Percentiles rank a stretch among this genome's conserved stretches.
phyloP scores from a whole-genome alignment of 2,797 vertebrate genomes.

The Myotis findleyi region DNA sequence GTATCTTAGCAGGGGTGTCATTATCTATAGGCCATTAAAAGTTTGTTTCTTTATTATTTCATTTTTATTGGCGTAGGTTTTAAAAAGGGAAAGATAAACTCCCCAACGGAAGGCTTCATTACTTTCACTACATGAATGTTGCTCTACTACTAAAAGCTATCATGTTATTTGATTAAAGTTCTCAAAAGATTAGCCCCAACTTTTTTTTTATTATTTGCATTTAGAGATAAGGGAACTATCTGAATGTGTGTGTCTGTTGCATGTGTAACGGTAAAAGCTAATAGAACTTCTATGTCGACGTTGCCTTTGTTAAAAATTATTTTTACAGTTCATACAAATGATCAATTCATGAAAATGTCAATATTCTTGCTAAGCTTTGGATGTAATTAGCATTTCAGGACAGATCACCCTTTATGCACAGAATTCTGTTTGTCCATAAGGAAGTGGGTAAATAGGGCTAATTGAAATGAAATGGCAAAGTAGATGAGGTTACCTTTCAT shows the following conservation, averaged over 20 bases:
- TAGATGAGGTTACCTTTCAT: not conserved
- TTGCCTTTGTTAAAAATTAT: slow-evolving; percentile 31
- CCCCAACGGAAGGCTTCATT: slow-evolving; percentile 69
- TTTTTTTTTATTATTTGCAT: slow-evolving; percentile 24
- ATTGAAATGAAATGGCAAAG: not conserved
- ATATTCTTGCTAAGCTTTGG: not conserved
- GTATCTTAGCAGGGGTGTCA: slow-evolving; percentile 66
- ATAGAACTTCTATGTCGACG: not conserved
- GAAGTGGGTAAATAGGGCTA: not conserved
- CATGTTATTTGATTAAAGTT: slow-evolving; percentile 56
- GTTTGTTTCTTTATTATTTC: slow-evolving; percentile 86
- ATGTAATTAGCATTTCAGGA: not conserved
- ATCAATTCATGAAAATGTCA: not conserved
- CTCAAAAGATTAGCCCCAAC: slow-evolving; percentile 25
- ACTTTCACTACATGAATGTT: not conserved
- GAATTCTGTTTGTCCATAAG: not conserved
- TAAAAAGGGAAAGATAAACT: slow-evolving; percentile 79
- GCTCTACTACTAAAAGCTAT: slow-evolving; percentile 26
- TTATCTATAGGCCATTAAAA: slow-evolving; percentile 81
- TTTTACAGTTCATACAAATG: not conserved
- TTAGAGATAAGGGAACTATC: slow-evolving; percentile 46
- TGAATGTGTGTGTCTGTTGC: not conserved
- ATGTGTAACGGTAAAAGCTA: not conserved
- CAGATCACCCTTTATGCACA: not conserved
- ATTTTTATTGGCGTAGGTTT: slow-evolving; percentile 82